Percentiles rank a stretch among this genome's conserved stretches.
Conservation (phyloP, 2,113 vertebrate genomes). For the Pedionomus torquatus region DNA sequence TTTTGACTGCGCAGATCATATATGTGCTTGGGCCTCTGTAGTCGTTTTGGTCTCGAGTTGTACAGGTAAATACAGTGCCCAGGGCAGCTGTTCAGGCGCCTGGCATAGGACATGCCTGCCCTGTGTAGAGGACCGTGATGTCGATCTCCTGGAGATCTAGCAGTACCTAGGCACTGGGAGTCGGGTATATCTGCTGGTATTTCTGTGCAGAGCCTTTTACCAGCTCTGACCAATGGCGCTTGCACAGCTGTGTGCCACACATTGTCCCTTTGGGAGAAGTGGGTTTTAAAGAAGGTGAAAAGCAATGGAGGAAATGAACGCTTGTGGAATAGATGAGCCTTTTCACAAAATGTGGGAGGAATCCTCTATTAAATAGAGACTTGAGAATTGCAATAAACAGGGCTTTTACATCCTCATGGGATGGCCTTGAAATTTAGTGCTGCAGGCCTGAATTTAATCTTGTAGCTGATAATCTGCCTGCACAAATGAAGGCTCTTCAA, state of each 20-base stretch:
- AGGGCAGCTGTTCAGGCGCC: neutral
- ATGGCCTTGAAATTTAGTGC: neutral
- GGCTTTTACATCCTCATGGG: neutral
- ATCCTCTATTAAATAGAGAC: neutral
- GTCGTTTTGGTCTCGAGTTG: neutral
- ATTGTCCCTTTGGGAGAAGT: neutral
- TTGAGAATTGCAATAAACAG: neutral
- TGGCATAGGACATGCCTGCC: neutral
- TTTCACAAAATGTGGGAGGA: neutral
- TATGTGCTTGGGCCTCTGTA: neutral
- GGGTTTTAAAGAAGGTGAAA: neutral
- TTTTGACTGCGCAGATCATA: neutral
- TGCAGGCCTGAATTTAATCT: neutral
- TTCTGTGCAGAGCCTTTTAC: fast-evolving
- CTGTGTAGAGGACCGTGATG: neutral
- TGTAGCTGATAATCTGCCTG: neutral
- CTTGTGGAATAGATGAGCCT: neutral
- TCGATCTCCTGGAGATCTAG: neutral
- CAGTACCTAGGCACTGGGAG: neutral
- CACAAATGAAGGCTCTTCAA: neutral
- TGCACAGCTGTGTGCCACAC: neutral
- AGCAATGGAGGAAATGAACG: neutral
- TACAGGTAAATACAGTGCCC: neutral
- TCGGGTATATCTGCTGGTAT: fast-evolving
- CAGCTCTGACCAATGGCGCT: neutral